These are phyloP conservation scores for Hydrochoerus hydrochaeris DNA, from an alignment of 2,113 vertebrate genomes.

Conservation along the genomic window DNA sequence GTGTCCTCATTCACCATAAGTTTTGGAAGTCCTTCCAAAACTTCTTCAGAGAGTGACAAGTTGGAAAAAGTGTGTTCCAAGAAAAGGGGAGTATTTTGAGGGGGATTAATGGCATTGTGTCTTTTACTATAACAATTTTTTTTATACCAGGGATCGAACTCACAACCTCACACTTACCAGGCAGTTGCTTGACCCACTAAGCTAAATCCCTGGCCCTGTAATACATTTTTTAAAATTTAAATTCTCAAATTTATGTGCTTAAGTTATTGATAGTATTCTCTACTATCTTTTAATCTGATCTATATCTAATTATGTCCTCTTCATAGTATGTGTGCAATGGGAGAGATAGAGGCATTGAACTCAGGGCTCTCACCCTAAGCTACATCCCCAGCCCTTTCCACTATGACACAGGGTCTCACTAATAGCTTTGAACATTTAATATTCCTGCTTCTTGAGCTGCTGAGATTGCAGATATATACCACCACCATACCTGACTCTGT, in stretches of 20 bases:
- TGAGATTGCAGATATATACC: neutral
- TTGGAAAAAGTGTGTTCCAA: neutral
- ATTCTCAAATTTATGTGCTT: neutral
- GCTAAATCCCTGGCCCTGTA: neutral
- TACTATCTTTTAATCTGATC: constrained; percentile 27
- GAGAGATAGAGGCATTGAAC: neutral
- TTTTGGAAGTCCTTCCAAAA: neutral
- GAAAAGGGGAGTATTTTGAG: neutral
- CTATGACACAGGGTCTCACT: neutral
- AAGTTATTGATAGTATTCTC: neutral
- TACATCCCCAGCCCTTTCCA: neutral
- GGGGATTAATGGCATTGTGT: neutral
- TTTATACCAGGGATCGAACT: no score
- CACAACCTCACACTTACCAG: no score
- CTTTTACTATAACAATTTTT: neutral
- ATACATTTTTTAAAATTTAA: neutral
- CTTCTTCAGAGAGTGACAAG: neutral
- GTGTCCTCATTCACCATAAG: neutral
- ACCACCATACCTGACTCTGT: neutral
- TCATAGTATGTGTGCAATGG: neutral
- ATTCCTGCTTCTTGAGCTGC: neutral
- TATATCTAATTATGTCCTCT: neutral
- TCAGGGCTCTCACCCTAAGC: neutral
- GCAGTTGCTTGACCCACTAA: no score
- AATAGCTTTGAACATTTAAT: neutral